A percentile compares a stretch with the other conserved stretches of the same genome.
Conservation (phyloP, 2,113 vertebrate species). For the Paraplagusia blochii region DNA sequence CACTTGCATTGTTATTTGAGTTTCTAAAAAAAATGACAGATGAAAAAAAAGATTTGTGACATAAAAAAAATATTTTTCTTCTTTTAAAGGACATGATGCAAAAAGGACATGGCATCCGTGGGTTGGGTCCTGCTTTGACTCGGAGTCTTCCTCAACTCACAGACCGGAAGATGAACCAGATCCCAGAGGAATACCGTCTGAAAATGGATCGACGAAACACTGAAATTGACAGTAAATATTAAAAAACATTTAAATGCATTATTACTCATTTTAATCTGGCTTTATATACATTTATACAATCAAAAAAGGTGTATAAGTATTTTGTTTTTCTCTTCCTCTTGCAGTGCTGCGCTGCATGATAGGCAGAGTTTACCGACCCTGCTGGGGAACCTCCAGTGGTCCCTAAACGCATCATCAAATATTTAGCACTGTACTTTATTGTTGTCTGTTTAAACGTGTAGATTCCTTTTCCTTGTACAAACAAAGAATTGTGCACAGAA, state of each 20-base stretch:
- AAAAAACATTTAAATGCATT: not conserved
- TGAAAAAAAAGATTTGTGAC: too few species aligned
- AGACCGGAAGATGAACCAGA: conserved; percentile 64
- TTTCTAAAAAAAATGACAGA: too few species aligned
- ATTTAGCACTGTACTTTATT: not conserved
- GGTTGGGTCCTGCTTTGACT: conserved; percentile 40
- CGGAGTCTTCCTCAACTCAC: conserved; percentile 69
- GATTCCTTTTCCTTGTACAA: conserved; percentile 22
- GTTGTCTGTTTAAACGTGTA: not conserved
- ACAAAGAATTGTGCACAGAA: conserved; percentile 16
- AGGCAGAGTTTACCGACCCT: conserved; percentile 93
- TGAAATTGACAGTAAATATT: conserved; percentile 84
- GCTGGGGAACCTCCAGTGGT: conserved; percentile 76
- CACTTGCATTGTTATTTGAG: too few species aligned
- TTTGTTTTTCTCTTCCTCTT: conserved; percentile 3
- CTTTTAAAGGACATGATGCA: conserved; percentile 57
- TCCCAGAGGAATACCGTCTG: conserved; percentile 66
- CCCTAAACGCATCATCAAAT: not conserved
- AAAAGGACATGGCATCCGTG: conserved; percentile 42
- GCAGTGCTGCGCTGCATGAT: conserved; percentile 94
- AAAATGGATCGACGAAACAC: conserved; percentile 57
- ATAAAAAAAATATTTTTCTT: too few species aligned
- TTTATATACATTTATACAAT: not conserved
- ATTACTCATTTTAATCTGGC: not conserved
- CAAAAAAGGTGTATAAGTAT: conserved; percentile 1